phyloP scores from a whole-genome alignment of 2,797 vertebrate species.

The Kryptopterus vitreolus region DNA sequence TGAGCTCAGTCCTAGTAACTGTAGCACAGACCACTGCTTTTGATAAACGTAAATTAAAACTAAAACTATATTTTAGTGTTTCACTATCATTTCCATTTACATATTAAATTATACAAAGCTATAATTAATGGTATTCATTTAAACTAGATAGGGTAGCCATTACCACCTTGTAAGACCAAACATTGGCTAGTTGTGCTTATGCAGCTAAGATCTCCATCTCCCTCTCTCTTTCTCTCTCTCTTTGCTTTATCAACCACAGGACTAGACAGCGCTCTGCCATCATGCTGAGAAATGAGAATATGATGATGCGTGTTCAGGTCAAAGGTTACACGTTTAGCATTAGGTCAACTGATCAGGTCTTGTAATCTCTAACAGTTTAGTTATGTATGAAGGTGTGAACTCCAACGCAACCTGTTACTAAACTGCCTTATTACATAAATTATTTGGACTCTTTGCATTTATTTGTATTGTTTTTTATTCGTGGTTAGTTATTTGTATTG shows the following conservation, averaged over 20 bases:
- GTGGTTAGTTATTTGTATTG: too few relatives aligned
- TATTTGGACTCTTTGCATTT: too few relatives aligned
- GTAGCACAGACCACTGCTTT: neutral
- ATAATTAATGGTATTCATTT: neutral
- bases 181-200: neutral
- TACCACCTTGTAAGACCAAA: neutral
- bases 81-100: neutral
- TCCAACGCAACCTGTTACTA: slow-evolving; percentile 2
- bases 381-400: slow-evolving; percentile 36
- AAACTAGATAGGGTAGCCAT: neutral
- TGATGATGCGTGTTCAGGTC: slow-evolving; percentile 48
- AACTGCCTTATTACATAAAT: neutral
- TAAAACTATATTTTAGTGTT: neutral
- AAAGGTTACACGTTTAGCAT: slow-evolving; percentile 45
- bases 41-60: neutral
- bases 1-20: neutral
- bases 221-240: slow-evolving; percentile 34
- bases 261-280: slow-evolving; percentile 28
- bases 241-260: slow-evolving; percentile 47
- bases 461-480: too few relatives aligned
- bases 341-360: slow-evolving; percentile 33
- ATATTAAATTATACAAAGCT: neutral
- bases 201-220: neutral
- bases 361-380: slow-evolving; percentile 33
- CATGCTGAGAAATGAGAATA: slow-evolving; percentile 50